Percentiles rank a stretch among this genome's conserved stretches.
These are phyloP conservation scores for Oceanites oceanicus DNA, from an alignment of 2,113 vertebrate species.

Conservation along the genomic window DNA sequence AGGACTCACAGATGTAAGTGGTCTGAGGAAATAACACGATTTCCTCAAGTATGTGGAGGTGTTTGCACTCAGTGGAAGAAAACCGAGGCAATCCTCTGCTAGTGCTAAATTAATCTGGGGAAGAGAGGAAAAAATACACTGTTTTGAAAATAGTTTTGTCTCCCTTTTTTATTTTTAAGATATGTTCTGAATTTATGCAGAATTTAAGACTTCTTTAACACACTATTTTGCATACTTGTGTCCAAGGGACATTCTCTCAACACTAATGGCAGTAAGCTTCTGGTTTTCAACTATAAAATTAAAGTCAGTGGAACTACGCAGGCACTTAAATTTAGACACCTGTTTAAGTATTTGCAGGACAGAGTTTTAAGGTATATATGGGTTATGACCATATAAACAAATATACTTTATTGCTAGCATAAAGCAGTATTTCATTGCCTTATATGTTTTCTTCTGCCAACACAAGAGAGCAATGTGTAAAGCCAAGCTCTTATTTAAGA, in stretches of 20 bases:
- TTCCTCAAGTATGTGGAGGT: not conserved
- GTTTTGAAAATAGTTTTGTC: not conserved
- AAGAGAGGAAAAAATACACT: not conserved
- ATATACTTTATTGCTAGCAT: not conserved
- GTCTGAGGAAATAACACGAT: not conserved
- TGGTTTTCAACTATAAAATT: not conserved
- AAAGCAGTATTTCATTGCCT: not conserved
- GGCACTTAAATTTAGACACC: not conserved
- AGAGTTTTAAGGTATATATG: not conserved
- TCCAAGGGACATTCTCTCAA: not conserved
- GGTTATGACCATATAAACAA: not conserved
- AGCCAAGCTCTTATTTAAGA: not conserved
- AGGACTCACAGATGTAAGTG: not conserved
- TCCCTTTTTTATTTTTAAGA: not conserved
- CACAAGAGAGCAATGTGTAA: not conserved
- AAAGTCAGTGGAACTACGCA: fast-evolving
- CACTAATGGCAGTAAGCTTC: not conserved
- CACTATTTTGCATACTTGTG: not conserved
- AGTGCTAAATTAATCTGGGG: not conserved
- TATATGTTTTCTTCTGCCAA: not conserved
- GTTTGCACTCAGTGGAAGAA: not conserved
- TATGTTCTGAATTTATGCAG: not conserved
- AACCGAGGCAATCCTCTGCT: not conserved
- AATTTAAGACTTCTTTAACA: not conserved
- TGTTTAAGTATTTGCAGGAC: not conserved